These are phyloP conservation scores for Spongilla lacustris DNA, from an alignment of 37 sponge, comb jelly and placozoan species.

Conservation along the genomic window DNA sequence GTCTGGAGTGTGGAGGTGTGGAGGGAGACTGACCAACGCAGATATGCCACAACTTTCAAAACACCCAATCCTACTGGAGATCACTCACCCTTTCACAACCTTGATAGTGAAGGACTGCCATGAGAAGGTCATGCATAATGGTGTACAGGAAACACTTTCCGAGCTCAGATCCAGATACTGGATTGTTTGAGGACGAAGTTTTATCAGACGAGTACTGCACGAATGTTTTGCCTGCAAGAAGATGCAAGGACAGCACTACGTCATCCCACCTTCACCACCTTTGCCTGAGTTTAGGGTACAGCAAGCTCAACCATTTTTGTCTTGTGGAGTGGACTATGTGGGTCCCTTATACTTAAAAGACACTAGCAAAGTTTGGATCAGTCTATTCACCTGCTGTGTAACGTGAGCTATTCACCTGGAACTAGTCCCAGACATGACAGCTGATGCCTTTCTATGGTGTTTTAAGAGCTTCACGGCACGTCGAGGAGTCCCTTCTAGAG, in stretches of 20 bases:
- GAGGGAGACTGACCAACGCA: conserved; percentile 41
- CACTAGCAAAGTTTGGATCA: conserved; percentile 4
- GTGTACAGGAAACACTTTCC: background rate
- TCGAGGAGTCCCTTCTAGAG: background rate
- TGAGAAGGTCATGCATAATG: background rate
- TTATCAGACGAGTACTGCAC: background rate
- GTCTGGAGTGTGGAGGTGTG: conserved; percentile 30
- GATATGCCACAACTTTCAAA: conserved; percentile 11
- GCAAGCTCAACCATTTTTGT: background rate
- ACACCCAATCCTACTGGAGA: conserved; percentile 28
- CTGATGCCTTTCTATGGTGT: background rate
- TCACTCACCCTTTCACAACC: background rate
- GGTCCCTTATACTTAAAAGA: background rate
- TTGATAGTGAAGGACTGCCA: background rate
- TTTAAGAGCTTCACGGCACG: conserved; percentile 4
- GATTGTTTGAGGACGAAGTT: background rate
- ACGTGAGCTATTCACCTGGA: background rate
- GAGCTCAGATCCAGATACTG: conserved; percentile 16
- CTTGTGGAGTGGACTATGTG: background rate
- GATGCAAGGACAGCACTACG: background rate
- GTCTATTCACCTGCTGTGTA: conserved; percentile 1
- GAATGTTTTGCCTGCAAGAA: background rate
- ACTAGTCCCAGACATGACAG: conserved; percentile 9
- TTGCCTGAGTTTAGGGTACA: background rate
- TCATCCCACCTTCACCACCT: conserved; percentile 2